These are phyloP conservation scores for Eupithecia inturbata DNA, from an alignment of 2,888 invertebrate species.

Conservation along the genomic window DNA sequence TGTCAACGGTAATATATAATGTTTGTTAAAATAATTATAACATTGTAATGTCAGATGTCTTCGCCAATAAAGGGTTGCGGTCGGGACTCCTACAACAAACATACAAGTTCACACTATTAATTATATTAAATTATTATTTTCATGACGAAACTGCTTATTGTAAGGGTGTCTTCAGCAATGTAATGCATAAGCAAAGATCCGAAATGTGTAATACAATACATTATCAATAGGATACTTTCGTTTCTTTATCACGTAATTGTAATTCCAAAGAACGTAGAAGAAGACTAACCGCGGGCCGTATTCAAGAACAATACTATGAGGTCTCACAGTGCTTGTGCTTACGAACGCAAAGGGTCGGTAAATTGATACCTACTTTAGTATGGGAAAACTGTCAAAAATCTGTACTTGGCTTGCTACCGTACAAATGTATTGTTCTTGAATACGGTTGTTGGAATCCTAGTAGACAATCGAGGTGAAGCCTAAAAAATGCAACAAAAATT, in stretches of 20 bases:
- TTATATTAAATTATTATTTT: neutral
- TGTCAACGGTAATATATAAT: constrained; percentile 3
- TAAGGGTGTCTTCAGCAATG: neutral
- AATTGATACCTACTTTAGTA: too few relatives aligned
- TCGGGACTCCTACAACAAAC: constrained; percentile 69
- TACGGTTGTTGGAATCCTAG: too few relatives aligned
- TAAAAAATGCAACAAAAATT: too few relatives aligned
- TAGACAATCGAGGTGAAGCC: too few relatives aligned
- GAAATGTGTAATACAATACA: neutral
- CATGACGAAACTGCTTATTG: neutral
- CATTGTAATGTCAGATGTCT: constrained; percentile 68
- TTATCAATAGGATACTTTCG: neutral
- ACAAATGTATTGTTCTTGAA: too few relatives aligned
- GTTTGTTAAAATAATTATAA: constrained; percentile 54
- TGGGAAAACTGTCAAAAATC: too few relatives aligned
- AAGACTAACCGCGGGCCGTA: too few relatives aligned
- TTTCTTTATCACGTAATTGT: neutral
- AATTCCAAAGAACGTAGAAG: neutral
- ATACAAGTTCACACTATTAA: constrained; percentile 25
- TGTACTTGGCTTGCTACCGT: too few relatives aligned
- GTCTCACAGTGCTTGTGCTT: too few relatives aligned
- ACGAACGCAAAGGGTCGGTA: too few relatives aligned
- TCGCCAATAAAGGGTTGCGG: constrained; percentile 64
- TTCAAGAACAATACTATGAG: too few relatives aligned
- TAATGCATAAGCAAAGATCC: neutral